phyloP scores from a whole-genome alignment of 1,140 invertebrate species.

The Tetramorium simillimum region DNA sequence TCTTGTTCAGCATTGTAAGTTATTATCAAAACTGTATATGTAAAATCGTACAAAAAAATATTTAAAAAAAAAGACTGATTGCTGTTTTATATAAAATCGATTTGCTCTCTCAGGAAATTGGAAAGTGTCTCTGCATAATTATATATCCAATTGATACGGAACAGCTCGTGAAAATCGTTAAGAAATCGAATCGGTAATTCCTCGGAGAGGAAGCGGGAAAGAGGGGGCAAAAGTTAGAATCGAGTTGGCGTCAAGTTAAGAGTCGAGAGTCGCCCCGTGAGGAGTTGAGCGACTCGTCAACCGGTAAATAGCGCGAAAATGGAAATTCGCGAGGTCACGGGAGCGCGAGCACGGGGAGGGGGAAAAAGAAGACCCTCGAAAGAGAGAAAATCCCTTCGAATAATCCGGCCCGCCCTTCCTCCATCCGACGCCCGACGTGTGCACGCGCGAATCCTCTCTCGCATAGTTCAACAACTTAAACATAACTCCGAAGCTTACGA shows the following conservation, averaged over 20 bases:
- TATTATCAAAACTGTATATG: background rate
- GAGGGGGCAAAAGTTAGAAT: background rate
- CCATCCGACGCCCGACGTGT: constrained; percentile 29
- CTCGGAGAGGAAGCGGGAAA: background rate
- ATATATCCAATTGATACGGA: background rate
- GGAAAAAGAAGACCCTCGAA: constrained; percentile 70
- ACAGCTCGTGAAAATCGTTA: background rate
- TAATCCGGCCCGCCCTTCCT: constrained; percentile 74
- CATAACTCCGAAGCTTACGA: constrained; percentile 84
- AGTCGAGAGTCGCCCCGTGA: constrained; percentile 4
- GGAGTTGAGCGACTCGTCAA: constrained; percentile 47
- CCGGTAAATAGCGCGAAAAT: constrained; percentile 57
- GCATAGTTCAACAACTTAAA: constrained; percentile 84
- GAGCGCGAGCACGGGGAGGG: constrained; percentile 37
- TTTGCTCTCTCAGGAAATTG: background rate
- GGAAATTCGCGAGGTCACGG: constrained; percentile 48
- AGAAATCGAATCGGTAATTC: constrained; percentile 27
- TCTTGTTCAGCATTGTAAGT: background rate
- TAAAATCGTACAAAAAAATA: background rate
- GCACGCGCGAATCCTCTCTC: constrained; percentile 72
- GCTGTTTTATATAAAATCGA: background rate
- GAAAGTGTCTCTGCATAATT: background rate
- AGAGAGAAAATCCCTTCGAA: constrained; percentile 77
- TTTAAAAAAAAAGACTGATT: background rate
- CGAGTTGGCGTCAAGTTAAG: constrained; percentile 16